These are phyloP conservation scores for Sebastes alutus DNA, from an alignment of 2,797 vertebrate genomes.

Conservation along the genomic window DNA sequence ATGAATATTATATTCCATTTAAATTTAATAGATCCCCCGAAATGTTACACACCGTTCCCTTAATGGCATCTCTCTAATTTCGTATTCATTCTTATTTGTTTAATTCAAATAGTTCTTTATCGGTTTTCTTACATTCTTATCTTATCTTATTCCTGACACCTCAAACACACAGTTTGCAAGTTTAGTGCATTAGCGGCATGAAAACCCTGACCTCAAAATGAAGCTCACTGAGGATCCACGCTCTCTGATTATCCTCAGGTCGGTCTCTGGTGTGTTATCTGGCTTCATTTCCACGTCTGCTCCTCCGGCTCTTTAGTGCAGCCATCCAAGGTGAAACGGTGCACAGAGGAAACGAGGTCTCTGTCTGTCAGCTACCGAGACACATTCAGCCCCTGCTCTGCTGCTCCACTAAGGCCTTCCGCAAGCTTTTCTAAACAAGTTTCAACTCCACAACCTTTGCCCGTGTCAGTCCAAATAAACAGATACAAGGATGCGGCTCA, in stretches of 20 bases:
- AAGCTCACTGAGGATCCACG: background rate
- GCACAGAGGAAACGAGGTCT: conserved; percentile 42
- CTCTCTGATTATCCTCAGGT: conserved; percentile 29
- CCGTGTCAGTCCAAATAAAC: conserved; percentile 67
- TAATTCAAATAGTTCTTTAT: background rate
- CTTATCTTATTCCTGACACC: background rate
- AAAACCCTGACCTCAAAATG: conserved; percentile 27
- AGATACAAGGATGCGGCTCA: conserved; percentile 47
- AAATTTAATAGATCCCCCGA: too few species aligned
- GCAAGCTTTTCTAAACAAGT: conserved; percentile 55
- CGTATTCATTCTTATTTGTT: background rate
- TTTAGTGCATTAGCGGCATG: background rate
- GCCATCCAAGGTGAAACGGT: conserved; percentile 53
- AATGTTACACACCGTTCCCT: too few species aligned
- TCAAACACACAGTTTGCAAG: background rate
- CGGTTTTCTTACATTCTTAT: background rate
- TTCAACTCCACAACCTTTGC: conserved; percentile 59
- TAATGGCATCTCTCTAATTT: background rate
- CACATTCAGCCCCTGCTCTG: conserved; percentile 36
- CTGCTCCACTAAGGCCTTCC: conserved; percentile 42
- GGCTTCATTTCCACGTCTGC: conserved; percentile 37
- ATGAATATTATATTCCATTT: too few species aligned
- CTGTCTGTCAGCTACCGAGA: conserved; percentile 55
- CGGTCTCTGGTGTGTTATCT: conserved; percentile 23
- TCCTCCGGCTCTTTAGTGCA: conserved; percentile 48